A percentile compares a stretch with the other conserved stretches of the same genome.
phyloP scores from a whole-genome alignment of 2,888 invertebrate species.

The Dendrolimus pini region DNA sequence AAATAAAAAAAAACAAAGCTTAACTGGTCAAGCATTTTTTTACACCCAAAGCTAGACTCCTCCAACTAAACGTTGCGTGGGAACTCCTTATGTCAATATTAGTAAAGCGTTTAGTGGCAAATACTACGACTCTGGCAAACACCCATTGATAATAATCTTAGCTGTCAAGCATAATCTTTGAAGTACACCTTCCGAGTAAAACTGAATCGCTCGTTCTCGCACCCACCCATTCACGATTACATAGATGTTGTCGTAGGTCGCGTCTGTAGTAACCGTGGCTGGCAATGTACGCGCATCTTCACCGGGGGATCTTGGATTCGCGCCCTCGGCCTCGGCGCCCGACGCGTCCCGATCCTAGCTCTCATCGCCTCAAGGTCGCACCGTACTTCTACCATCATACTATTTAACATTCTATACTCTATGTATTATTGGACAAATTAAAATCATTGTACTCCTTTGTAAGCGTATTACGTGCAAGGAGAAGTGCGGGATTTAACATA shows the following conservation, averaged over 20 bases:
- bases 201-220: constrained; percentile 2
- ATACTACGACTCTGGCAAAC: neutral
- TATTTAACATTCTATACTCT: too few relatives aligned
- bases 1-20: too few relatives aligned
- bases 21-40: too few relatives aligned
- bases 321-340: constrained; percentile 28
- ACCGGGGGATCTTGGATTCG: constrained; percentile 25
- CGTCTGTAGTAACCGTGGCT: constrained; percentile 15
- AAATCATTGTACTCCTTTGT: too few relatives aligned
- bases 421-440: too few relatives aligned
- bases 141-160: neutral
- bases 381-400: neutral
- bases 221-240: constrained; percentile 8
- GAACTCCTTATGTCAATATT: neutral
- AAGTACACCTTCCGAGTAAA: neutral
- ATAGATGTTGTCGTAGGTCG: constrained; percentile 27
- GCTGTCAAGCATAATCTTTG: neutral
- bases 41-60: too few relatives aligned
- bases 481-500: too few relatives aligned
- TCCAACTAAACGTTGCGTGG: neutral
- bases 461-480: too few relatives aligned
- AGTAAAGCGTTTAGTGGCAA: neutral
- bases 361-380: constrained; percentile 40
- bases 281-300: constrained; percentile 26
- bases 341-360: constrained; percentile 32